phyloP scores from a whole-genome alignment of 2,797 vertebrate genomes.

The Coregonus ussuriensis region DNA sequence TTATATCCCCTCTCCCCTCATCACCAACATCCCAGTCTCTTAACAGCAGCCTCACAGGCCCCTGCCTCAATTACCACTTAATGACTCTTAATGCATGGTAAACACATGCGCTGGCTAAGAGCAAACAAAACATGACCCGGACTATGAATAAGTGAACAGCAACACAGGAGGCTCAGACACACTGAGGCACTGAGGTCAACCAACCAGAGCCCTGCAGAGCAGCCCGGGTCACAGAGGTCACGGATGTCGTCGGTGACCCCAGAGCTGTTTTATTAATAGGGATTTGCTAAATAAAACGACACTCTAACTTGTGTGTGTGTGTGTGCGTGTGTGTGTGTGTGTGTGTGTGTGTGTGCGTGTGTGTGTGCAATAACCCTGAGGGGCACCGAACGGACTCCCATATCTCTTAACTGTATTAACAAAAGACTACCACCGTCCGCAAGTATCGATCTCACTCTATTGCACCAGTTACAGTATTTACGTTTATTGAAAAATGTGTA shows the following conservation, averaged over 20 bases:
- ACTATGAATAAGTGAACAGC: slow-evolving; percentile 64
- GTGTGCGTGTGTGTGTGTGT: too few species aligned
- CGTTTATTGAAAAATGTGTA: not conserved
- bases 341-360: too few species aligned
- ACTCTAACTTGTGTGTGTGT: slow-evolving; percentile 24
- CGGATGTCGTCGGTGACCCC: slow-evolving; percentile 63
- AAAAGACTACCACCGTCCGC: not conserved
- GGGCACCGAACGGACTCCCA: not conserved
- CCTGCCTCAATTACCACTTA: slow-evolving; percentile 43
- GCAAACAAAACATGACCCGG: slow-evolving; percentile 34
- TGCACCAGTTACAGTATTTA: not conserved
- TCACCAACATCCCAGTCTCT: not conserved
- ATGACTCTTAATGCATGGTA: slow-evolving; percentile 76
- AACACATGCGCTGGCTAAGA: slow-evolving; percentile 63
- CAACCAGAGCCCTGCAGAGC: slow-evolving; percentile 21
- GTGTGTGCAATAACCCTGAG: too few species aligned
- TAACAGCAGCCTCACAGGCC: too few species aligned
- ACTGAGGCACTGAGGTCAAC: slow-evolving; percentile 49
- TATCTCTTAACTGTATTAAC: not conserved
- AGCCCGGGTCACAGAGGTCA: slow-evolving; percentile 31
- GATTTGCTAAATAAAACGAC: slow-evolving; percentile 39
- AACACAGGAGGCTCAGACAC: slow-evolving; percentile 30
- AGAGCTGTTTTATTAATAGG: slow-evolving; percentile 68
- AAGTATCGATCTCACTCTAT: not conserved
- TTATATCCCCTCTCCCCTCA: not conserved